Conservation (phyloP, 2,888 invertebrate genomes). For the Nebria brevicollis region DNA sequence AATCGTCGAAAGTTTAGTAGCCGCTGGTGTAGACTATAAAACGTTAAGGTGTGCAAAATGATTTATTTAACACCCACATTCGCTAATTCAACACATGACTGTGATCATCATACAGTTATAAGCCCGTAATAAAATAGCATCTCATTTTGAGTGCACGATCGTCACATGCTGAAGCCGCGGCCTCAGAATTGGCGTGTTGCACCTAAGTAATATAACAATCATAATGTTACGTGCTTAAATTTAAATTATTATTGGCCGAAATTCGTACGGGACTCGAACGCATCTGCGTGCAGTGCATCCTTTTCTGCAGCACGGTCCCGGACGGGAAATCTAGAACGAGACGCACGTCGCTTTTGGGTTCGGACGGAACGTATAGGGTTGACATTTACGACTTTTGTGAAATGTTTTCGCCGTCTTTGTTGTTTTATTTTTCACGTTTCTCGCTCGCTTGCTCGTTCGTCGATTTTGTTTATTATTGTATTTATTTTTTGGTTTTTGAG, state of each 20-base stretch:
- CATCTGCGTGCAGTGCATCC: not conserved
- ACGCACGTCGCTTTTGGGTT: constrained; percentile 8
- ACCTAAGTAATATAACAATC: constrained; percentile 56
- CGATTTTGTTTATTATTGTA: constrained; percentile 45
- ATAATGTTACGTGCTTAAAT: constrained; percentile 59
- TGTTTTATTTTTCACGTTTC: not conserved
- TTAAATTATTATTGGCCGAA: constrained; percentile 59
- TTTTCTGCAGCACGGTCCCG: constrained; percentile 11
- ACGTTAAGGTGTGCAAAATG: constrained; percentile 57
- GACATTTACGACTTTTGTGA: constrained; percentile 46
- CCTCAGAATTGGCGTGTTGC: constrained; percentile 50
- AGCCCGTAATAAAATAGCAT: constrained; percentile 7
- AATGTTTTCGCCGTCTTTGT: constrained; percentile 19
- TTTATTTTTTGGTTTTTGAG: constrained; percentile 53
- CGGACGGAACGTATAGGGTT: constrained; percentile 10
- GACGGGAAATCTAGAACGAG: not conserved
- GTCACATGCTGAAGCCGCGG: constrained; percentile 49
- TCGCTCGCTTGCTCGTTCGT: constrained; percentile 30
- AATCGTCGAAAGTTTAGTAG: constrained; percentile 49
- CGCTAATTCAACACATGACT: constrained; percentile 55
- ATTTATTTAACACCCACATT: constrained; percentile 59
- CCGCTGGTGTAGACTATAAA: constrained; percentile 57
- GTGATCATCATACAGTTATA: constrained; percentile 49
- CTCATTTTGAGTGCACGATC: constrained; percentile 44
- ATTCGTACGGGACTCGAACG: constrained; percentile 47